phyloP scores from a whole-genome alignment of 1,140 invertebrate genomes.

The Wasmannia auropunctata region DNA sequence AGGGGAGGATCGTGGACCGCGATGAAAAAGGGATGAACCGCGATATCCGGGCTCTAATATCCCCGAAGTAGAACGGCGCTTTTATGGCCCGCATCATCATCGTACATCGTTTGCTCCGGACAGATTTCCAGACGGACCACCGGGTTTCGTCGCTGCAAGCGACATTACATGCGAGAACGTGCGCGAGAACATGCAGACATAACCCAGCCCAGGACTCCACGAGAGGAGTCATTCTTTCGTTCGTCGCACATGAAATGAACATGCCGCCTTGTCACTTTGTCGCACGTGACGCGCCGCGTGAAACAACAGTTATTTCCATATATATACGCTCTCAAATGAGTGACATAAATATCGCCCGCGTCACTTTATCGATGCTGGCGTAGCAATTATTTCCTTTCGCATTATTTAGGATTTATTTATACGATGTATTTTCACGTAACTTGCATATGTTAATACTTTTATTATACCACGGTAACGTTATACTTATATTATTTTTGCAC shows the following conservation, averaged over 20 bases:
- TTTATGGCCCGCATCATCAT: constrained; percentile 37
- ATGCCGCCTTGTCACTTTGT: constrained; percentile 26
- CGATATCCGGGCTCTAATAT: constrained; percentile 54
- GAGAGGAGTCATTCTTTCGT: constrained; percentile 31
- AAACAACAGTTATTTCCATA: constrained; percentile 42
- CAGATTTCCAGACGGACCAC: constrained; percentile 43
- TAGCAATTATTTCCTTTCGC: not conserved
- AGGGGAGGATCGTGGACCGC: not conserved
- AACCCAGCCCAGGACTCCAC: not conserved
- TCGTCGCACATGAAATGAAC: constrained; percentile 25
- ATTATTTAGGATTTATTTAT: not conserved
- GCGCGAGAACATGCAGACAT: not conserved
- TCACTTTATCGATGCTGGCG: not conserved
- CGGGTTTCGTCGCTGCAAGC: not conserved
- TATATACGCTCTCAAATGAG: not conserved
- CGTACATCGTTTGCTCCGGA: constrained; percentile 11
- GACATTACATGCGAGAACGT: not conserved
- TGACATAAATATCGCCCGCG: constrained; percentile 7
- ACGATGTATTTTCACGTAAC: not conserved
- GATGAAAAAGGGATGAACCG: constrained; percentile 41
- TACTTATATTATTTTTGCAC: not conserved
- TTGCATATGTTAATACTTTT: not conserved
- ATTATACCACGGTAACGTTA: not conserved
- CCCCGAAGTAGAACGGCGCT: constrained; percentile 10
- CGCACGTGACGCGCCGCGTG: constrained; percentile 5